Conservation (phyloP, 2,888 invertebrate species). For the Ennomos fuscantarius region DNA sequence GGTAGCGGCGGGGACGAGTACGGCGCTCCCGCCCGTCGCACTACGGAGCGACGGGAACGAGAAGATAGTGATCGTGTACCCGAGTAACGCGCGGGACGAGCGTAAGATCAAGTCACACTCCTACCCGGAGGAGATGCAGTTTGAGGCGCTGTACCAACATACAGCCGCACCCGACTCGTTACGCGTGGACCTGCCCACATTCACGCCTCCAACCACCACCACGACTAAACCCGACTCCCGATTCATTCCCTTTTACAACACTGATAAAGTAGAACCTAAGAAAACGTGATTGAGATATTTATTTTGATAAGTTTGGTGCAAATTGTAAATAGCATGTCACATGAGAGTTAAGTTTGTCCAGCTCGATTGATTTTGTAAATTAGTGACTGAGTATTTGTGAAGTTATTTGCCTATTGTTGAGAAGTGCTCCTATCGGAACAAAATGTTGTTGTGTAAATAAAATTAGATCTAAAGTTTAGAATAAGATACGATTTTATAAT, state of each 20-base stretch:
- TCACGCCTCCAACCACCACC: conserved; percentile 73
- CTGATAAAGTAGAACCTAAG: conserved; percentile 44
- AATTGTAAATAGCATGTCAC: conserved; percentile 37
- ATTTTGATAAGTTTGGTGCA: conserved; percentile 18
- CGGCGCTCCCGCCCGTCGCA: conserved; percentile 76
- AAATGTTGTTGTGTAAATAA: conserved; percentile 67
- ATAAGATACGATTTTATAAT: conserved; percentile 70
- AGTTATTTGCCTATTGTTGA: conserved; percentile 40
- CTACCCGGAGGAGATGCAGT: conserved; percentile 79
- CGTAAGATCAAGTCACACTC: conserved; percentile 80
- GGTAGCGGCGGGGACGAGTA: conserved; percentile 71
- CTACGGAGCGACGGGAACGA: conserved; percentile 68
- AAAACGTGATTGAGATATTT: conserved; percentile 39
- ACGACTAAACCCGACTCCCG: conserved; percentile 51
- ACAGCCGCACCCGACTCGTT: conserved; percentile 68
- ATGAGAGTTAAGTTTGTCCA: conserved; percentile 32
- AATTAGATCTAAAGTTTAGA: conserved; percentile 60
- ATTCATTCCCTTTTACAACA: conserved; percentile 64
- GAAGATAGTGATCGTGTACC: conserved; percentile 81
- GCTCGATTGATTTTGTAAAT: conserved; percentile 26
- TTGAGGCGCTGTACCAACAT: conserved; percentile 78
- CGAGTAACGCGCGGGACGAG: conserved; percentile 79
- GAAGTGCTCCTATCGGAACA: conserved; percentile 43
- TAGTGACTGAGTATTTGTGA: conserved; percentile 25
- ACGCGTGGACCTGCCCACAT: conserved; percentile 86